A percentile compares a stretch with the other conserved stretches of the same genome.
These are phyloP conservation scores for Ditylenchus weischeri DNA, from an alignment of 2,888 invertebrate genomes.

Conservation along the genomic window DNA sequence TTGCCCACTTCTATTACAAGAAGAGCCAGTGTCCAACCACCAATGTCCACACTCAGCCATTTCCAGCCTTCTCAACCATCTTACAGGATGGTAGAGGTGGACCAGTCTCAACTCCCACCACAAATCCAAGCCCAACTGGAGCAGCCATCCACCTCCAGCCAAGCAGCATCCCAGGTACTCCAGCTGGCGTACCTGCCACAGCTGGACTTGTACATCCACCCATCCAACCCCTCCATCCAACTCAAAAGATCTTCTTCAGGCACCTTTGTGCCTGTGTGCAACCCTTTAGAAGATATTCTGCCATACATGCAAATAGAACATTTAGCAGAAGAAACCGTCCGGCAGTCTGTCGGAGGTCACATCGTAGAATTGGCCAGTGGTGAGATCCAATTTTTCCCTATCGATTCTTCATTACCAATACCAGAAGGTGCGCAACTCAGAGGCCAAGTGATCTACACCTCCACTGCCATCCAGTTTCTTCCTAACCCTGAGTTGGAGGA, in stretches of 20 bases:
- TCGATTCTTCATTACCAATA: not conserved
- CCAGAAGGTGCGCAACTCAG: not conserved
- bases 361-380: not conserved
- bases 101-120: not conserved
- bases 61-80: too few species aligned
- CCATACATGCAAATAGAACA: not conserved
- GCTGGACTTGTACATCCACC: not conserved
- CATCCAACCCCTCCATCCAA: not conserved
- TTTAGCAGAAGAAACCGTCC: not conserved
- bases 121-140: not conserved
- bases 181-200: not conserved
- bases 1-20: not conserved
- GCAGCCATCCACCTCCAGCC: not conserved
- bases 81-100: not conserved
- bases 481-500: not conserved
- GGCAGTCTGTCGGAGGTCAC: not conserved
- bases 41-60: not conserved
- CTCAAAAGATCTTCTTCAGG: not conserved
- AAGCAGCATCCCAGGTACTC: not conserved
- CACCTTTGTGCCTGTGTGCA: not conserved
- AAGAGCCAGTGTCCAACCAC: not conserved
- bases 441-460: not conserved
- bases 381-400: not conserved
- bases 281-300: not conserved
- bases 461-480: not conserved